Conservation (phyloP, 2,797 vertebrate species). For the Urocyon cinereoargenteus region DNA sequence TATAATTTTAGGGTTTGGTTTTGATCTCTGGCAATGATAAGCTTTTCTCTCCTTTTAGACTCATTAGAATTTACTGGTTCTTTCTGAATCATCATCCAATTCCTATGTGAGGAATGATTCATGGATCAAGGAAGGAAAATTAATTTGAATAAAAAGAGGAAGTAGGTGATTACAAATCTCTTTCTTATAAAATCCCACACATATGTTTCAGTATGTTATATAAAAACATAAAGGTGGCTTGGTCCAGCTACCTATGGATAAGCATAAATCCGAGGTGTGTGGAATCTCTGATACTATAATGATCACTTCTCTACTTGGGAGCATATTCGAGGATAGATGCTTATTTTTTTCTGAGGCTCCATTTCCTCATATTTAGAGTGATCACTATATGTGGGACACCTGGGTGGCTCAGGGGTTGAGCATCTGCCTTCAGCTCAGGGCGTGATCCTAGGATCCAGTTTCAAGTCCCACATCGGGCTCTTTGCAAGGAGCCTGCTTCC, state of each 20-base stretch:
- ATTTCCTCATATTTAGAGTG: not conserved
- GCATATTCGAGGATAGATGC: not conserved
- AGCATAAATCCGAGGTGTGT: not conserved
- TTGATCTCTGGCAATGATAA: constrained; percentile 76
- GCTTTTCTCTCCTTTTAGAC: constrained; percentile 53
- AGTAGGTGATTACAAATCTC: constrained; percentile 58
- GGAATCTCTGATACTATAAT: not conserved
- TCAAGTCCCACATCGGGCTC: no score
- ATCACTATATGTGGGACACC: not conserved
- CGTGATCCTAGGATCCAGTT: no score
- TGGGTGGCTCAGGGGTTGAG: no score
- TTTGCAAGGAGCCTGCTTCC: no score
- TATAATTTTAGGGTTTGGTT: constrained; percentile 69
- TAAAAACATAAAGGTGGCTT: not conserved
- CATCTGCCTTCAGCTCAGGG: no score
- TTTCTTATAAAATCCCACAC: constrained; percentile 58
- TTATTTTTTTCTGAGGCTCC: not conserved
- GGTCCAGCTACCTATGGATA: not conserved
- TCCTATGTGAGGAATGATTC: constrained; percentile 70
- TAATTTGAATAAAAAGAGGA: constrained; percentile 71
- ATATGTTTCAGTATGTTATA: not conserved
- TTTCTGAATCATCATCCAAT: constrained; percentile 69
- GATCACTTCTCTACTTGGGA: not conserved
- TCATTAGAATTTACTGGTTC: constrained; percentile 67
- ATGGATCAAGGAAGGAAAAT: constrained; percentile 58